Evolutionary conservation across 2,113 vertebrate species (phyloP).

Genomic region (Carassius carassius): DNA sequence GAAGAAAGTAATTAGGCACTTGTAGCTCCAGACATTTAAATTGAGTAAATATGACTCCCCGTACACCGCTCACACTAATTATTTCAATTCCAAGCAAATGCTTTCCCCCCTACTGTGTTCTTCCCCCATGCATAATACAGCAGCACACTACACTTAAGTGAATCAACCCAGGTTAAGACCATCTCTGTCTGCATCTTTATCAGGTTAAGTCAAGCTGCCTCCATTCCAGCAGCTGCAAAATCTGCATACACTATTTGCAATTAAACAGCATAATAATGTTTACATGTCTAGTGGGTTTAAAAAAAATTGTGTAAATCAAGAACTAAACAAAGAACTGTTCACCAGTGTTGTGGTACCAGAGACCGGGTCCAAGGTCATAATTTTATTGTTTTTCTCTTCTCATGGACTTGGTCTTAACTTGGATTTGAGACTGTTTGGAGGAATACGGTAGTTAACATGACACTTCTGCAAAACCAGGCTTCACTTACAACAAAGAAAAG

Average conservation of each 20-base stretch:
- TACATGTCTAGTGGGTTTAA: constrained; percentile 3
- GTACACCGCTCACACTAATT: constrained; percentile 29
- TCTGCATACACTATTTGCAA: background rate
- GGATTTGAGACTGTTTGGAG: too few species aligned
- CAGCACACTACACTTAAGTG: constrained; percentile 13
- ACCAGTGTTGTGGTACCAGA: background rate
- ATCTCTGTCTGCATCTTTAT: constrained; percentile 15
- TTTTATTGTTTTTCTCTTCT: background rate
- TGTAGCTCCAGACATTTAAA: constrained; percentile 44
- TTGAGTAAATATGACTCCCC: constrained; percentile 45
- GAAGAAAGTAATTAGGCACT: constrained; percentile 48
- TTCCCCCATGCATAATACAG: constrained; percentile 34
- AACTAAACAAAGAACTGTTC: background rate
- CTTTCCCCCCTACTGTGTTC: constrained; percentile 20
- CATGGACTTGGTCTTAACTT: background rate
- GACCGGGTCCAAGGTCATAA: background rate
- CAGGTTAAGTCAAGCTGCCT: background rate
- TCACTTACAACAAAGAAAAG: background rate
- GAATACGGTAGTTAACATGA: background rate
- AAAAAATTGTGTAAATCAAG: background rate
- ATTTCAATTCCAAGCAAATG: constrained; percentile 26
- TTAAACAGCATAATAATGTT: background rate
- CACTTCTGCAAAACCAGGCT: background rate
- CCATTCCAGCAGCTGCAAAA: background rate
- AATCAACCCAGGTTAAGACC: constrained; percentile 10